phyloP scores from a whole-genome alignment of 2,113 vertebrate species.

The Nycticryphes semicollaris region DNA sequence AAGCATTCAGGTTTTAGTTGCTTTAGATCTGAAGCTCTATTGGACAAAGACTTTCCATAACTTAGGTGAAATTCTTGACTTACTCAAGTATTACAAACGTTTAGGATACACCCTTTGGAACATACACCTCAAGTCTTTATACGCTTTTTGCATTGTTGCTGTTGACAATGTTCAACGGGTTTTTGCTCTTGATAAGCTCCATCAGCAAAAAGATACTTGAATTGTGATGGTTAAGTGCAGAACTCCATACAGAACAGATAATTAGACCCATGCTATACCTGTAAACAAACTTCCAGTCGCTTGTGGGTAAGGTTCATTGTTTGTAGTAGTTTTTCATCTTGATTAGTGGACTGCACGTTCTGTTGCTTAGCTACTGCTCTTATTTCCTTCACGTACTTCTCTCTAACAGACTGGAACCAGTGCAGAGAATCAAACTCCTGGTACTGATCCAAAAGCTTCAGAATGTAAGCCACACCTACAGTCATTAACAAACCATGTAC shows the following conservation, averaged over 20 bases:
- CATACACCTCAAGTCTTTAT: background rate
- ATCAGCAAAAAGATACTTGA: background rate
- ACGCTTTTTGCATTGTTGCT: background rate
- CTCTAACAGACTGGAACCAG: slow-evolving; percentile 97
- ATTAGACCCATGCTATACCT: slow-evolving; percentile 73
- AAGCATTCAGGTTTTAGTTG: background rate
- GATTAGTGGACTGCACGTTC: slow-evolving; percentile 85
- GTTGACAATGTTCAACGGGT: background rate
- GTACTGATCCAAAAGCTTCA: slow-evolving; percentile 98
- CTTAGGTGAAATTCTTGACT: background rate
- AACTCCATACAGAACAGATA: background rate
- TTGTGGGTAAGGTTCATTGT: slow-evolving; percentile 99
- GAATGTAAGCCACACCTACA: slow-evolving; percentile 95
- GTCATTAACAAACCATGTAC: background rate
- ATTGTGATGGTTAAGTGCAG: background rate
- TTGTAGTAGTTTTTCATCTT: slow-evolving; percentile 95
- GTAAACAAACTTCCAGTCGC: slow-evolving; percentile 91
- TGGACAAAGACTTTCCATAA: background rate
- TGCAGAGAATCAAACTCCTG: slow-evolving; percentile 98
- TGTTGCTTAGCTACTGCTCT: slow-evolving; percentile 93
- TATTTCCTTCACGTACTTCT: slow-evolving; percentile 95
- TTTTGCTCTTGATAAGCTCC: background rate
- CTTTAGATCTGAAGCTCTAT: background rate
- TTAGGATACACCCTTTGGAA: fast-evolving
- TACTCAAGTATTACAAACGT: background rate